Evolutionary conservation across 2,888 invertebrate species (phyloP).

Genomic region (Sinelater perroti): DNA sequence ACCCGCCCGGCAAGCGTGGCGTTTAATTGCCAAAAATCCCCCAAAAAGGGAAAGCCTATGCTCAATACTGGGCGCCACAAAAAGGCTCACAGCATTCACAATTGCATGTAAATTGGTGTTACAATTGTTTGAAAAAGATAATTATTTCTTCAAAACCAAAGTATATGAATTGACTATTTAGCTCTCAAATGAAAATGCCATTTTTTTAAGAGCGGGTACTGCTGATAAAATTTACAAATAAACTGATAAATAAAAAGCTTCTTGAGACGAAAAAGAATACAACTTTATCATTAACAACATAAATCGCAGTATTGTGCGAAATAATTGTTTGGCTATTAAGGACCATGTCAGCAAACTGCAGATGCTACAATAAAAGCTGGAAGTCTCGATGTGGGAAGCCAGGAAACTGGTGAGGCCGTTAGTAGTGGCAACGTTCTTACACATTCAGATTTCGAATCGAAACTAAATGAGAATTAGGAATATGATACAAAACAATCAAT

Average conservation of each 20-base stretch:
- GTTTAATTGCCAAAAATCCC: too few species aligned
- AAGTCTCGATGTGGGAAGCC: slow-evolving; percentile 66
- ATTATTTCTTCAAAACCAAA: slow-evolving; percentile 68
- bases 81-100: too few species aligned
- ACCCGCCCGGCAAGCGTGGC: too few species aligned
- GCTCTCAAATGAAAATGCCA: slow-evolving; percentile 76
- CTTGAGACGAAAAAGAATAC: slow-evolving; percentile 68
- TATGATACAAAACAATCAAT: slow-evolving; percentile 75
- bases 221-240: slow-evolving; percentile 74
- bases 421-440: slow-evolving; percentile 29
- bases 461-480: slow-evolving; percentile 71
- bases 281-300: slow-evolving; percentile 67
- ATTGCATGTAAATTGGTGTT: slow-evolving; percentile 59
- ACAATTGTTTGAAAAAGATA: slow-evolving; percentile 65
- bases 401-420: slow-evolving; percentile 66
- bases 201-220: slow-evolving; percentile 75
- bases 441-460: slow-evolving; percentile 39
- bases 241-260: slow-evolving; percentile 70
- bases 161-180: slow-evolving; percentile 71
- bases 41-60: too few species aligned
- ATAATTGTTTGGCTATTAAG: slow-evolving; percentile 52
- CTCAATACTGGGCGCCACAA: too few species aligned
- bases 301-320: slow-evolving; percentile 59
- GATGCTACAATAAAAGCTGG: slow-evolving; percentile 62
- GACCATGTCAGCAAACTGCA: slow-evolving; percentile 64